phyloP scores from a whole-genome alignment of 1,140 invertebrate genomes.

The Antheraea mylitta region DNA sequence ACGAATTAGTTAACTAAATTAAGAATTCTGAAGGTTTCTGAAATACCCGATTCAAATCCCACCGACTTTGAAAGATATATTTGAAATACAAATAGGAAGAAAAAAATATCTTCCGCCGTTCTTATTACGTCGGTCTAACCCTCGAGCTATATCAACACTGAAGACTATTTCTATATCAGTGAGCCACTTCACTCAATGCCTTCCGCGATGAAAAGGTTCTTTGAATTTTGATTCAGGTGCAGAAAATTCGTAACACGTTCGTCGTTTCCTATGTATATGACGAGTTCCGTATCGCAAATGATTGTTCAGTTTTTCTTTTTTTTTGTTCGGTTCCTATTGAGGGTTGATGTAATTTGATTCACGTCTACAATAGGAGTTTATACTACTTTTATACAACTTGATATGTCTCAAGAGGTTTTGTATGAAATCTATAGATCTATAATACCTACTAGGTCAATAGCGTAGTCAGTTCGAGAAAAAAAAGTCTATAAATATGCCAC shows the following conservation, averaged over 20 bases:
- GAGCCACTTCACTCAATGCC: background rate
- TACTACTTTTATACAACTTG: too few species aligned
- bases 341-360: too few species aligned
- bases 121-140: background rate
- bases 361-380: too few species aligned
- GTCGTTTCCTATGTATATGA: background rate
- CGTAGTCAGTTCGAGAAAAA: too few species aligned
- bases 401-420: too few species aligned
- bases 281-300: background rate
- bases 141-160: background rate
- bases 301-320: background rate
- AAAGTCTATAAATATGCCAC: too few species aligned
- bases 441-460: too few species aligned
- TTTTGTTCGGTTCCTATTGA: background rate
- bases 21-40: too few species aligned
- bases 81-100: background rate
- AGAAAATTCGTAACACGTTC: background rate
- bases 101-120: background rate
- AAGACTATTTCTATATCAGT: background rate
- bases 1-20: too few species aligned
- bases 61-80: background rate
- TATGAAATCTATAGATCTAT: too few species aligned
- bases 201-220: background rate
- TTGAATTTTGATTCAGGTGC: slow-evolving; percentile 1
- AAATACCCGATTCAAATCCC: too few species aligned